Conservation (phyloP, 2,888 invertebrate genomes). For the Calliphora vomitoria region DNA sequence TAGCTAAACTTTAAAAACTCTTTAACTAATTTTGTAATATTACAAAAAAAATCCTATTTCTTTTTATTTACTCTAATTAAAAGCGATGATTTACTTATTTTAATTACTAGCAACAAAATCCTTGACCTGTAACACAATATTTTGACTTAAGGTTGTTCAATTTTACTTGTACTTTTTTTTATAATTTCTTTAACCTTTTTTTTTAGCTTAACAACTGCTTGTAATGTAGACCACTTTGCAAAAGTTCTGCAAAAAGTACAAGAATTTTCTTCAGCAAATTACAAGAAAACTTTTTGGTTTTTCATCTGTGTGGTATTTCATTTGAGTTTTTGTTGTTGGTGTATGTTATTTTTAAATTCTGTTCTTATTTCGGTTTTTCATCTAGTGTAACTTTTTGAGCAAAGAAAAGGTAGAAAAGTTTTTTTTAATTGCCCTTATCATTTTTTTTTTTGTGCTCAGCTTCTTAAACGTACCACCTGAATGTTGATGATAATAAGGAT, state of each 20-base stretch:
- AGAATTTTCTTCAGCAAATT: background rate
- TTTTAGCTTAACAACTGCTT: background rate
- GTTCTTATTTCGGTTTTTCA: background rate
- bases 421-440: slow-evolving; percentile 34
- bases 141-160: slow-evolving; percentile 4
- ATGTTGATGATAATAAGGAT: background rate
- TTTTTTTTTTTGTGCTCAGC: background rate
- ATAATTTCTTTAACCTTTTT: background rate
- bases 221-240: slow-evolving; percentile 12
- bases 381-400: slow-evolving; percentile 6
- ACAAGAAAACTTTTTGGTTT: background rate
- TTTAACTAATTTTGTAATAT: too few relatives aligned
- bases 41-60: too few relatives aligned
- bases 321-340: background rate
- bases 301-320: background rate
- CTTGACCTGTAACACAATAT: slow-evolving; percentile 50
- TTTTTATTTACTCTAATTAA: background rate
- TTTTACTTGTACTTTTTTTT: background rate
- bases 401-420: background rate
- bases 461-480: background rate
- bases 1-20: too few relatives aligned
- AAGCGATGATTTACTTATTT: slow-evolving; percentile 5
- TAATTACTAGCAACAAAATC: slow-evolving; percentile 25
- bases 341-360: background rate
- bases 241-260: slow-evolving; percentile 11